Base-by-base conservation (phyloP, 1,140 invertebrate genomes). In the Papilio helenus region DNA sequence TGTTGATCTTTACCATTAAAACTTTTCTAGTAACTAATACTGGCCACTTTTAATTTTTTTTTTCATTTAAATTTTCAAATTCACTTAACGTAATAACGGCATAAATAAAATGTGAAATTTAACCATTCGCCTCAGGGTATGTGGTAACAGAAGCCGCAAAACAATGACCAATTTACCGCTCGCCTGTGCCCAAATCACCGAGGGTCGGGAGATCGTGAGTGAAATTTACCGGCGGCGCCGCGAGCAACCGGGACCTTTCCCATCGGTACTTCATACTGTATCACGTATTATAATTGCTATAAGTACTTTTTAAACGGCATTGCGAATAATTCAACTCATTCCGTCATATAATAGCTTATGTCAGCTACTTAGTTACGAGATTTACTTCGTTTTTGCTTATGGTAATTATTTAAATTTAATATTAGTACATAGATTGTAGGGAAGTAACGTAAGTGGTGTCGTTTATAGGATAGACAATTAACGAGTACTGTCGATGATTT, bases 131-230 rank as follows among this genome's bases (percentile, higher is more conserved):
- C 71, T 76, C 65, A 76, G 84, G 82, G 80, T 79, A 79, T 80
- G 84, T 89, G 88, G 89, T 89, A 86, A 89, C 89, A 91, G 91
- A 89, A 91, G 89, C 87, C 87, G 84, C 26, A 88, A 87, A 89
- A 89, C 87, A 84, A 89, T 87, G 86, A 86, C 79, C 82, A 86
- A 88, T 86, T 88, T 87, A 86, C 84, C 82, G 79, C 83, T 84
- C 79, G 87, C 85, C 85, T 83, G 84, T 89, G 86, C 87, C 88
- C 82, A 91, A 93, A 91, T 89, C 86, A 89, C 76, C 80, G 79
- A 78, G 80, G 79, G 82, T 83, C 85, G 87, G 84, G 73, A 86
- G 86, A 84, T 92, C 91, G 91, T 93, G 92, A 92, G 89, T 89
- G 88, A 86, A 90, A 89, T 84, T 85, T 86, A 87, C 89, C 87